Percentiles rank a stretch among this genome's conserved stretches.
Conservation (phyloP, 2,797 vertebrate genomes). For the Poeciliopsis gracilis region DNA sequence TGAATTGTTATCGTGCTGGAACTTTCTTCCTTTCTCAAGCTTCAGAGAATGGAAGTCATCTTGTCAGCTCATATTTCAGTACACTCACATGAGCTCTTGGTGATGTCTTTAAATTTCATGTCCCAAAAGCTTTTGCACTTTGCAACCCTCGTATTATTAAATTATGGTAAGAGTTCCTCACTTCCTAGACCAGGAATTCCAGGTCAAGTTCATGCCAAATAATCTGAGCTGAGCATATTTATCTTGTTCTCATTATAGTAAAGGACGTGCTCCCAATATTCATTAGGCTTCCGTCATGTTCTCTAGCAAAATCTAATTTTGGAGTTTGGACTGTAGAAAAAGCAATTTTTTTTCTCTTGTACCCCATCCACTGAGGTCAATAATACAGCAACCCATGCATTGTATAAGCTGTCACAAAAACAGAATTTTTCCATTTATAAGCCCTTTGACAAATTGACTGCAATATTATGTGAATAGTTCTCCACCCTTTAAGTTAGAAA, state of each 20-base stretch:
- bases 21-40: conserved; percentile 10
- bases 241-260: conserved; percentile 2
- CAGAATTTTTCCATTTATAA: not conserved
- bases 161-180: not conserved
- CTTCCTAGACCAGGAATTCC: not conserved
- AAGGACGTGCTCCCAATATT: not conserved
- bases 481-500: not conserved
- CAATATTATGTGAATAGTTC: not conserved
- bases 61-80: conserved; percentile 18
- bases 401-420: conserved; percentile 13
- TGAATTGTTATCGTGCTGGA: conserved; percentile 25
- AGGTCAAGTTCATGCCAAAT: conserved; percentile 15
- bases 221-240: conserved; percentile 12
- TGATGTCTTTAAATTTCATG: conserved; percentile 9
- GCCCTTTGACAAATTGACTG: not conserved
- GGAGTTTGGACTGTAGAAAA: conserved; percentile 1
- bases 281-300: not conserved
- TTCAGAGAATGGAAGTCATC: conserved; percentile 14
- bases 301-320: conserved; percentile 1
- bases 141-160: not conserved
- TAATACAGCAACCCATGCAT: not conserved
- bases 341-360: not conserved
- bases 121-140: conserved; percentile 10
- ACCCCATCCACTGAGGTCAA: conserved; percentile 6
- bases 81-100: not conserved